These are phyloP conservation scores for Esperia sulphurella DNA, from an alignment of 2,888 invertebrate genomes.

Conservation along the genomic window DNA sequence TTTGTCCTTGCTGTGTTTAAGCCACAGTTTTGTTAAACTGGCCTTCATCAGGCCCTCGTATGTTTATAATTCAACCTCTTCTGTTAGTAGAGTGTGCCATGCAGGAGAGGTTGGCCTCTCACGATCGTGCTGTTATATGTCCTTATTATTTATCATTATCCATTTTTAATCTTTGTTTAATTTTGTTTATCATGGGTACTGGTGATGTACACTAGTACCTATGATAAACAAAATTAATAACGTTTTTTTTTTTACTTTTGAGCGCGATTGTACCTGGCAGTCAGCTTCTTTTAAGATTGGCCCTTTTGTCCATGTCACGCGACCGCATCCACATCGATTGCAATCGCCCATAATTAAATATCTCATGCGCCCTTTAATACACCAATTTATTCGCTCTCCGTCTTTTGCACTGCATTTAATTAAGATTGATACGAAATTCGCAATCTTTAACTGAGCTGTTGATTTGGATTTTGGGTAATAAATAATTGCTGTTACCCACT, in stretches of 20 bases:
- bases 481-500: slow-evolving; percentile 34
- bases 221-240: too few species aligned
- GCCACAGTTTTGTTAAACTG: too few species aligned
- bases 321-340: slow-evolving; percentile 54
- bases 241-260: slow-evolving; percentile 22
- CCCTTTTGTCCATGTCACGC: slow-evolving; percentile 62
- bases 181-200: too few species aligned
- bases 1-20: too few species aligned
- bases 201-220: too few species aligned
- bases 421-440: slow-evolving; percentile 68
- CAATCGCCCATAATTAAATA: slow-evolving; percentile 73
- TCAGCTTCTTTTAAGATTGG: slow-evolving; percentile 44
- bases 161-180: too few species aligned
- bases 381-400: slow-evolving; percentile 65
- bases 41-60: too few species aligned
- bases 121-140: too few species aligned
- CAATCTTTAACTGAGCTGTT: slow-evolving; percentile 41
- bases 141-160: too few species aligned
- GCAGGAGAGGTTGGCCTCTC: too few species aligned
- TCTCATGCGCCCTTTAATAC: slow-evolving; percentile 68
- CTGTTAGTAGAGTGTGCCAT: too few species aligned
- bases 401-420: slow-evolving; percentile 58
- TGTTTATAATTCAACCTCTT: too few species aligned
- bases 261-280: slow-evolving; percentile 28
- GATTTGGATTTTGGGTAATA: slow-evolving; percentile 39